Percentiles rank a stretch among this genome's conserved stretches.
Evolutionary conservation across 2,888 invertebrate genomes (phyloP).

Genomic region (Electrophaes corylata): DNA sequence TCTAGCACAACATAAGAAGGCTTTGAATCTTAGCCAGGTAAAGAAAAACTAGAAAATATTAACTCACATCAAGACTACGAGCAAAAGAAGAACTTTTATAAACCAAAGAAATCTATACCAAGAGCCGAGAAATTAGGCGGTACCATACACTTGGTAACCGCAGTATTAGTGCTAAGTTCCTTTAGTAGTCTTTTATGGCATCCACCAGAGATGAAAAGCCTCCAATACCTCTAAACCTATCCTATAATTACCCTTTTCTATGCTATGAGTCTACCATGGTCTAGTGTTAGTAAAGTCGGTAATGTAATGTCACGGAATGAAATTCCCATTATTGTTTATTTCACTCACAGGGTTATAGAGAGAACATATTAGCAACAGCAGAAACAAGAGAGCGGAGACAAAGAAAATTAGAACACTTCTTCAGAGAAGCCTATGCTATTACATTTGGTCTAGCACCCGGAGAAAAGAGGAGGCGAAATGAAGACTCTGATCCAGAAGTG

Average conservation of each 20-base stretch:
- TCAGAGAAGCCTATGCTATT: constrained; percentile 96
- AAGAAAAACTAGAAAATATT: constrained; percentile 33
- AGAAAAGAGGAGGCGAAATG: constrained; percentile 90
- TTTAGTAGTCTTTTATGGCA: too few species aligned
- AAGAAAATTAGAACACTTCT: constrained; percentile 96
- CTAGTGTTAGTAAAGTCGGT: too few species aligned
- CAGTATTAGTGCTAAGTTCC: too few species aligned
- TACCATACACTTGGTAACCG: too few species aligned
- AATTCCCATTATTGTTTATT: not conserved
- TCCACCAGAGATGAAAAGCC: too few species aligned
- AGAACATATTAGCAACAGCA: constrained; percentile 94
- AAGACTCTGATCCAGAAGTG: constrained; percentile 91
- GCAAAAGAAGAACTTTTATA: not conserved
- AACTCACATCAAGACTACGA: too few species aligned
- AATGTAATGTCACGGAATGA: too few species aligned
- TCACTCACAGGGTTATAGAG: constrained; percentile 86
- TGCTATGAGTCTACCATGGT: too few species aligned
- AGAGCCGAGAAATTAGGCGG: too few species aligned
- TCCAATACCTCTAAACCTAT: too few species aligned
- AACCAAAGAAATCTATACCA: too few species aligned
- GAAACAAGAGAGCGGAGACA: constrained; percentile 97
- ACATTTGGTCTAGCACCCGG: constrained; percentile 96
- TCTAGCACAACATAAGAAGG: constrained; percentile 92
- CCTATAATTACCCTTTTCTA: too few species aligned
- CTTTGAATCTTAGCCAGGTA: constrained; percentile 89